These are phyloP conservation scores for Hirundo rustica DNA, from an alignment of 2,797 vertebrate genomes.

Conservation along the genomic window DNA sequence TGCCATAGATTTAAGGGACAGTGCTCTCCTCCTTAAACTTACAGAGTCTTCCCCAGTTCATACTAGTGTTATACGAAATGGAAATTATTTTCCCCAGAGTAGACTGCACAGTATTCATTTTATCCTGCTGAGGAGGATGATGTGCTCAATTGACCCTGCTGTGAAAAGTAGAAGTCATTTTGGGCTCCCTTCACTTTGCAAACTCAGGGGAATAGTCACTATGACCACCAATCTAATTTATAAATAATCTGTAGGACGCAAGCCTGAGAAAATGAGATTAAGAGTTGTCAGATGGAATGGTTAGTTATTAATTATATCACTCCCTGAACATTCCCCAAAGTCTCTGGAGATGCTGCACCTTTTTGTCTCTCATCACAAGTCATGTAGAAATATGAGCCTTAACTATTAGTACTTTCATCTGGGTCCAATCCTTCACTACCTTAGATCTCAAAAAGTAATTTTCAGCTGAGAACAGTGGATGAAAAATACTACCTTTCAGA, in stretches of 20 bases:
- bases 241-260: conserved; percentile 35
- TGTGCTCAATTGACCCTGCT: conserved; percentile 42
- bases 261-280: conserved; percentile 18
- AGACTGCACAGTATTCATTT: background rate
- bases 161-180: conserved; percentile 57
- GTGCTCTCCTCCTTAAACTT: background rate
- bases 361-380: conserved; percentile 9
- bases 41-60: background rate
- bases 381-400: conserved; percentile 14
- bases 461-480: conserved; percentile 1
- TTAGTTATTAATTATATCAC: conserved; percentile 28
- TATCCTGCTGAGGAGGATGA: conserved; percentile 43
- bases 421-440: conserved; percentile 37
- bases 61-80: background rate
- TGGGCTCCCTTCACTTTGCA: conserved; percentile 20
- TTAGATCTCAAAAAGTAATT: background rate
- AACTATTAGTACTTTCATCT: conserved; percentile 19
- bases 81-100: conserved; percentile 22
- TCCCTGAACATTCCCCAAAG: background rate
- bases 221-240: conserved; percentile 40
- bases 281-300: background rate
- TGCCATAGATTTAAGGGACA: background rate
- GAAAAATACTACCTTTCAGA: conserved; percentile 15
- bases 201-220: conserved; percentile 41
- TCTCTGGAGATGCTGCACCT: background rate